Evolutionary conservation across 2,888 invertebrate species (phyloP), one percentile per base, ranked within the genome.

Genomic region (Drosophila formosana): DNA sequence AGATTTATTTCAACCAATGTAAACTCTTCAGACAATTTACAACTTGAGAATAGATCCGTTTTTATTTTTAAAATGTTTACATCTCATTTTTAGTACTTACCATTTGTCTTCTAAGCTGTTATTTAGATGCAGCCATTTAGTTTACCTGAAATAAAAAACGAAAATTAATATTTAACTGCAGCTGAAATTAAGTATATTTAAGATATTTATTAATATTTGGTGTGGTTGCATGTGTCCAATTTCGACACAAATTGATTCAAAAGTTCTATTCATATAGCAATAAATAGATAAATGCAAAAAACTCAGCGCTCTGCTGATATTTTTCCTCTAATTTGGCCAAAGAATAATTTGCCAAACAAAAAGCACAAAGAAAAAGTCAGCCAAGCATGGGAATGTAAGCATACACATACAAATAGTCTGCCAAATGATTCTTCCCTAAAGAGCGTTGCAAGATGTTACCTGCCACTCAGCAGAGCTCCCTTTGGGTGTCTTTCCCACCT

Each of bases 351-450:
- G 4, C 49, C 25, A 13, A 8, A 46, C 11, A 8, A 52, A 49
- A 47, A 61, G 56, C 52, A 63, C 56, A 60, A 66, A 60, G 64
- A 26, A 43, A 28, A 52, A 64, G 28, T 26, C 43, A 57, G 23
- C 62, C 58, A 46, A 66, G 64, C 62, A 51, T 52, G 46, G 7
- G 50, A 75, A 74, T 64, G 64, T 45, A 60, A 37, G 13, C 61
- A 72, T 69, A 75, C 56, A 68, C 64, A 78, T 65, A 56, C 56
- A 75, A 61, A 85, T 69, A 75, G 69, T 80, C 76, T 75, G 43
- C 39, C 13, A 68, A 78, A 66, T 55, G 60, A 66, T 66, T 62
- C 49, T 32, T 46, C 18, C 18, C 37, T 5, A 39, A 30, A 53
- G 11, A 47, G 45, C 57, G 26, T 41, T n/a, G 49, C 47, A 65